A percentile compares a stretch with the other conserved stretches of the same genome.
Conservation (phyloP, 2,797 vertebrate species). For the Phoebastria nigripes region DNA sequence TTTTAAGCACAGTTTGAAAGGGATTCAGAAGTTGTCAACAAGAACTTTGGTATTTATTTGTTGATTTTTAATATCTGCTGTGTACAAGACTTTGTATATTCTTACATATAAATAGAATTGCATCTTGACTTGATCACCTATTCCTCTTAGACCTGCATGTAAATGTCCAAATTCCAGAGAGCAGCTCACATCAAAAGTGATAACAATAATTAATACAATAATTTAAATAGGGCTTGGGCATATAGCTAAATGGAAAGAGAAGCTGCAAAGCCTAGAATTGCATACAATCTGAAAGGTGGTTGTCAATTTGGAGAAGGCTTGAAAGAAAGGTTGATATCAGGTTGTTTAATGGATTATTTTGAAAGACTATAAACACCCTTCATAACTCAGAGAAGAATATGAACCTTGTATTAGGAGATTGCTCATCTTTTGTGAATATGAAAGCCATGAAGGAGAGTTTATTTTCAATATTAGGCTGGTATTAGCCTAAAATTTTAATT, state of each 20-base stretch:
- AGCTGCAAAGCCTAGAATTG: background rate
- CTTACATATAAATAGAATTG: background rate
- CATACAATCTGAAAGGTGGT: background rate
- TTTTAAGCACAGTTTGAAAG: background rate
- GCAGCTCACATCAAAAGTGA: background rate
- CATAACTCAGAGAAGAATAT: background rate
- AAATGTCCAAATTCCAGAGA: background rate
- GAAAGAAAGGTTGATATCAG: background rate
- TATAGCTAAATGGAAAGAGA: background rate
- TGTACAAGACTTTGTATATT: background rate
- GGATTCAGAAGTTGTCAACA: background rate
- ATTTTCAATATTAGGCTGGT: background rate
- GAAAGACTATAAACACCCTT: background rate
- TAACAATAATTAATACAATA: background rate
- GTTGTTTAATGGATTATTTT: background rate
- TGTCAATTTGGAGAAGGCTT: background rate
- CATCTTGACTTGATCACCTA: background rate
- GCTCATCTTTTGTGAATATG: background rate
- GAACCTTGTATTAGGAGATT: background rate
- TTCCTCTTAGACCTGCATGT: background rate
- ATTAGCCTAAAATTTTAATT: background rate
- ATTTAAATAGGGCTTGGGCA: background rate
- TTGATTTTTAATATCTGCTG: background rate
- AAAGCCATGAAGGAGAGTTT: background rate
- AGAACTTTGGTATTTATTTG: background rate